phyloP scores from a whole-genome alignment of 2,888 invertebrate species.

The Sylvicola cinctus region DNA sequence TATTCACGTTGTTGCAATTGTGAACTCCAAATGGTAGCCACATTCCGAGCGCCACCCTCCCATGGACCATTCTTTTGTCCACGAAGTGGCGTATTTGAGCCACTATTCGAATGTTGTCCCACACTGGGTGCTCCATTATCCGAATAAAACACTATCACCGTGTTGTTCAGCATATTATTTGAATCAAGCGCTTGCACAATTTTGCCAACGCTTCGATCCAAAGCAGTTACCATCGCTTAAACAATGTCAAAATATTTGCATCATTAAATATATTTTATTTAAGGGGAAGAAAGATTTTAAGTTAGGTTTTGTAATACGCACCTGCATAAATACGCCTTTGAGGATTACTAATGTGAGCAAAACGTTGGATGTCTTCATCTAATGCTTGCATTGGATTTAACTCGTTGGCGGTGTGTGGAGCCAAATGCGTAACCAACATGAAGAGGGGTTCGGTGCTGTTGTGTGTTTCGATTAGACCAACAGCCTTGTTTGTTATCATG shows the following conservation, averaged over 20 bases:
- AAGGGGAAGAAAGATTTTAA: background rate
- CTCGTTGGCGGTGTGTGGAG: constrained; percentile 55
- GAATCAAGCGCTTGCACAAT: constrained; percentile 45
- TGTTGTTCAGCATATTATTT: constrained; percentile 51
- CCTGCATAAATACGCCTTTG: constrained; percentile 48
- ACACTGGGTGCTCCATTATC: constrained; percentile 74
- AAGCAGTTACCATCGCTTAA: constrained; percentile 58
- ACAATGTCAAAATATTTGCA: background rate
- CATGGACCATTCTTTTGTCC: constrained; percentile 65
- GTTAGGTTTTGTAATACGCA: constrained; percentile 16
- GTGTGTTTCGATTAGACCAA: constrained; percentile 36
- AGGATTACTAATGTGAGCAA: constrained; percentile 41
- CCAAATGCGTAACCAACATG: constrained; percentile 56
- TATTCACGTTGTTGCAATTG: constrained; percentile 28
- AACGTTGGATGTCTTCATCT: constrained; percentile 42
- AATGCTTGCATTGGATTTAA: constrained; percentile 52
- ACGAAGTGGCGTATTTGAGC: constrained; percentile 60
- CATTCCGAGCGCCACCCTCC: constrained; percentile 68
- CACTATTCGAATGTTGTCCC: constrained; percentile 47
- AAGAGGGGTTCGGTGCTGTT: constrained; percentile 44
- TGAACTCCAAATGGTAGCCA: constrained; percentile 57
- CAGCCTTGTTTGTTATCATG: constrained; percentile 42
- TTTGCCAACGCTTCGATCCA: constrained; percentile 69
- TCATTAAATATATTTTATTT: background rate
- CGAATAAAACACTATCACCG: constrained; percentile 65